Conservation (phyloP, 2,113 vertebrate species). For the Aptenodytes patagonicus region DNA sequence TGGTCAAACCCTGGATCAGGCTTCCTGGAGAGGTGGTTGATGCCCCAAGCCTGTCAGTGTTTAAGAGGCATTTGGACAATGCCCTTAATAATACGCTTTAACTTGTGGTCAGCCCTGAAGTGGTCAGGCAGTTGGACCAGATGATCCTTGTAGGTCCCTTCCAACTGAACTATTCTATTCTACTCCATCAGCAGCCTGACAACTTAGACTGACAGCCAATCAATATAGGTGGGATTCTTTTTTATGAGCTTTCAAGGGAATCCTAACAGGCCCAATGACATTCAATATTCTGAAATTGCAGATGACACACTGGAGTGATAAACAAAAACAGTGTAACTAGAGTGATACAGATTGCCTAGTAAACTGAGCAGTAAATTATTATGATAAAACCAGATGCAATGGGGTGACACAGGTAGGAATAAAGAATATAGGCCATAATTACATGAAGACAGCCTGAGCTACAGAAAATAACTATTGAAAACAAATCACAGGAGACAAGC, state of each 20-base stretch:
- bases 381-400: background rate
- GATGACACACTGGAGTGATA: too few relatives aligned
- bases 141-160: background rate
- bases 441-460: background rate
- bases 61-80: background rate
- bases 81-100: fast-evolving
- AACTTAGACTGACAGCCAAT: background rate
- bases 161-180: background rate
- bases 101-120: background rate
- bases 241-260: background rate
- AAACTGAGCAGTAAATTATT: background rate
- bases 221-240: background rate
- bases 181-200: background rate
- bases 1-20: background rate
- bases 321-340: background rate
- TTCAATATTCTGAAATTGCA: background rate
- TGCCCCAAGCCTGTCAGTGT: background rate
- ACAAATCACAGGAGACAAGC: background rate
- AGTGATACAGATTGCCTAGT: background rate
- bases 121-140: background rate
- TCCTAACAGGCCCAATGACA: background rate
- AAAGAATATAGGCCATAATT: background rate
- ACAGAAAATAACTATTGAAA: background rate
- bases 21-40: background rate
- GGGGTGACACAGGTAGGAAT: background rate